Evolutionary conservation across 2,888 invertebrate species (phyloP), one percentile per base, ranked within the genome.

Genomic region (Cataglyphis rosenhaueri): DNA sequence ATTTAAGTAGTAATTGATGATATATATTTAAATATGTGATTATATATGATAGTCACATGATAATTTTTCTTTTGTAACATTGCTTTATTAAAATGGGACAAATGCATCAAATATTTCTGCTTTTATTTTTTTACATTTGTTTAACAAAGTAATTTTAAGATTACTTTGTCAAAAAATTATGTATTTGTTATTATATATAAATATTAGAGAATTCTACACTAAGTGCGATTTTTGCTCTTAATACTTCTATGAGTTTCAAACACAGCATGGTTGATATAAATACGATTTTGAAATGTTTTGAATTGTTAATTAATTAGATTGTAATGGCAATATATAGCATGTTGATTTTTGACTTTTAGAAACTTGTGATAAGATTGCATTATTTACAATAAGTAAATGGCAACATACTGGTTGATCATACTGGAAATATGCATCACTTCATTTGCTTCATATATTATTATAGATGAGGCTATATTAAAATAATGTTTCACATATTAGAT

Each of bases 141-240:
- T 76, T 38, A 41, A 76, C 25, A 65, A 8, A 76, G 21, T 66
- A 66, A 76, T 66, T 41, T 12, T 65, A 57, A 12, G 1, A 76
- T 65, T 66, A 55, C 52, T 57, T 10, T n/a, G 6, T 48, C 48
- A 57, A 55, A 59, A 21, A 5, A 15, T 57, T n/a, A 29, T 55
- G 10, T 29, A 55, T 41, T 65, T 0, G 29, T 75, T 18, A 65
- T 65, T 29, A 18, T 57, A 29, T 29, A 2, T 66, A 65, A 76
- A 52, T 35, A 35, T 64, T 64, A 65, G 10, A 57, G 9, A 57
- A n/a, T 18, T 66, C 21, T 21, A 21, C 41, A 66, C 15, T 48
- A n/a, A n/a, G 15, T 66, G 21, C 41, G 15, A 41, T 9, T 55
- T 41, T 25, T 1, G 12, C n/a, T 55, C 32, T 76, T 29, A 21